These are phyloP conservation scores for Dioctria rufipes DNA, from an alignment of 2,888 invertebrate species.

Conservation along the genomic window DNA sequence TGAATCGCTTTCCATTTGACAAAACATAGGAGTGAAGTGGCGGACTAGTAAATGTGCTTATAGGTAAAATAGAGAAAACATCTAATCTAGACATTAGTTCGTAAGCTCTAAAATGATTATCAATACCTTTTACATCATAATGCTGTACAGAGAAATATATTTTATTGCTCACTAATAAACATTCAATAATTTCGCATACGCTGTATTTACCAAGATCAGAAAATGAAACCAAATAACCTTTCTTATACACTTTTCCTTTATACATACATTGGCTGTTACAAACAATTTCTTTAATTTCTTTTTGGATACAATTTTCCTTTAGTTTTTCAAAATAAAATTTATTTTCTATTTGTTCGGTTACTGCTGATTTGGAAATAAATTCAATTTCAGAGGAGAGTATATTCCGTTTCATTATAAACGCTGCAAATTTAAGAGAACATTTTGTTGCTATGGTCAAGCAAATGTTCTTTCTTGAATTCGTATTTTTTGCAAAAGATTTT, in stretches of 20 bases:
- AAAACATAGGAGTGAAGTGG: background rate
- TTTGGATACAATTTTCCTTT: background rate
- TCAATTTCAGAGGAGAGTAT: too few species aligned
- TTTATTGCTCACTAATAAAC: background rate
- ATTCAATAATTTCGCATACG: too few species aligned
- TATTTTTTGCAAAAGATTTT: slow-evolving; percentile 16
- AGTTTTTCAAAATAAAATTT: background rate
- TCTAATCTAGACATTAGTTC: background rate
- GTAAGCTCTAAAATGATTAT: background rate
- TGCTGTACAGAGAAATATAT: background rate
- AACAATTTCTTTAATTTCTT: background rate
- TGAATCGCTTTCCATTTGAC: background rate
- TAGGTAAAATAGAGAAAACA: background rate
- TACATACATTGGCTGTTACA: background rate
- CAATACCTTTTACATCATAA: background rate
- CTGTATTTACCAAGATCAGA: too few species aligned
- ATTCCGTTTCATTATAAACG: background rate
- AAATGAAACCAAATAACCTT: background rate
- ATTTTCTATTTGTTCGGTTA: background rate
- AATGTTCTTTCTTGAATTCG: slow-evolving; percentile 9
- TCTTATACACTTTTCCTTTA: background rate
- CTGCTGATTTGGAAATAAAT: background rate
- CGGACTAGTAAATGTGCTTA: background rate
- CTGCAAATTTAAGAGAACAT: background rate
- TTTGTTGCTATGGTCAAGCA: background rate